Evolutionary conservation across 2,888 invertebrate genomes (phyloP).

Genomic region (Bembecia ichneumoniformis): DNA sequence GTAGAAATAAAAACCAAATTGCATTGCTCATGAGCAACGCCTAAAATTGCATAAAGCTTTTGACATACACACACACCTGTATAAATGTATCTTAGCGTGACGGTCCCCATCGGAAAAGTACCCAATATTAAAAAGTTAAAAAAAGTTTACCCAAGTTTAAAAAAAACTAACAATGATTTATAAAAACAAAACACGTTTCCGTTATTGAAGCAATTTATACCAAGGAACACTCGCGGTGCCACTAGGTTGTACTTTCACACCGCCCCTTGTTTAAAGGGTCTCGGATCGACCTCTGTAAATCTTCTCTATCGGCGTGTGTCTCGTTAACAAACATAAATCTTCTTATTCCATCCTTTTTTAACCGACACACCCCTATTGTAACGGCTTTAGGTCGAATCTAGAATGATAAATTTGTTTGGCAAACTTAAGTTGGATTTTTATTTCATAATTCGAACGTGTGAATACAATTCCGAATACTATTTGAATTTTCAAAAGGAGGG

Average conservation of each 20-base stretch:
- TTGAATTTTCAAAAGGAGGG: too few species aligned
- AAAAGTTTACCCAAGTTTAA: too few species aligned
- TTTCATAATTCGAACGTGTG: too few species aligned
- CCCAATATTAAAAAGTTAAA: too few species aligned
- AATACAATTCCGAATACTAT: too few species aligned
- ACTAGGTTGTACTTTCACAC: constrained; percentile 5
- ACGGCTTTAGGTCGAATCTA: constrained; percentile 3
- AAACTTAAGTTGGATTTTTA: not conserved
- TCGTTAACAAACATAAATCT: constrained; percentile 23
- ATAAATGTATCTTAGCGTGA: too few species aligned
- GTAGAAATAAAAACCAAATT: too few species aligned
- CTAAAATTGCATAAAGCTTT: too few species aligned
- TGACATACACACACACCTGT: too few species aligned
- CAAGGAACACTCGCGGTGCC: constrained; percentile 7
- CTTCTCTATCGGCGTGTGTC: constrained; percentile 31
- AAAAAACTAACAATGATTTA: not conserved
- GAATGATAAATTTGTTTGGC: not conserved
- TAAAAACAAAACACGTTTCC: not conserved
- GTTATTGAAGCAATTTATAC: constrained; percentile 19
- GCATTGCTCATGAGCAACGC: too few species aligned
- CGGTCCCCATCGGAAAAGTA: too few species aligned
- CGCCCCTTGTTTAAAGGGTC: constrained; percentile 29
- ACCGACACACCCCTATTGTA: constrained; percentile 11
- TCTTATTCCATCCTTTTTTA: constrained; percentile 9
- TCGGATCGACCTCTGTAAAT: constrained; percentile 34